A percentile compares a stretch with the other conserved stretches of the same genome.
phyloP scores from a whole-genome alignment of 1,140 invertebrate species.

The Cotesia typhae region DNA sequence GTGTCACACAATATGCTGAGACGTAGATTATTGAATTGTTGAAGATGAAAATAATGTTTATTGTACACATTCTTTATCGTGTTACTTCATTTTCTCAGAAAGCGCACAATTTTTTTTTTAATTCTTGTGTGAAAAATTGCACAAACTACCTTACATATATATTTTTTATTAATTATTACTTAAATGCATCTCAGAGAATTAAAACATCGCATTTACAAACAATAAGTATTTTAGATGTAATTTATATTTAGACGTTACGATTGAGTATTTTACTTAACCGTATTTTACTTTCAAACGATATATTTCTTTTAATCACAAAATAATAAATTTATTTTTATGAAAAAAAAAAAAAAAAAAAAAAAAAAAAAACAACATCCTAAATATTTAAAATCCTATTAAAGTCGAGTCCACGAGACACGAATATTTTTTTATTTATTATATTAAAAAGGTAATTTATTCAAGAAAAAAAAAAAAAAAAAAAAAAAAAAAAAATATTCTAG shows the following conservation, averaged over 20 bases:
- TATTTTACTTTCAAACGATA: too few relatives aligned
- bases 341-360: too few relatives aligned
- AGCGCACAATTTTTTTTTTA: too few relatives aligned
- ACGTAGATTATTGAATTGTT: neutral
- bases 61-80: conserved; percentile 37
- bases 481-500: neutral
- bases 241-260: neutral
- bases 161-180: conserved; percentile 26
- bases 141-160: conserved; percentile 19
- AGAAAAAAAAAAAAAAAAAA: conserved; percentile 37
- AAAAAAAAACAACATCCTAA: neutral
- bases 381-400: neutral
- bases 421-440: conserved; percentile 14
- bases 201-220: conserved; percentile 31
- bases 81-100: conserved; percentile 30
- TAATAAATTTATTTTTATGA: neutral
- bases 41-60: neutral
- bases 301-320: too few relatives aligned
- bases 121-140: conserved; percentile 12
- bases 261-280: neutral
- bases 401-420: conserved; percentile 29
- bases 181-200: conserved; percentile 44
- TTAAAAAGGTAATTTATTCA: neutral
- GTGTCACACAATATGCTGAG: too few relatives aligned
- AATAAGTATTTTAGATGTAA: conserved; percentile 30